A percentile compares a stretch with the other conserved stretches of the same genome.
These are phyloP conservation scores for Orchestes rusci DNA, from an alignment of 2,888 invertebrate species.

Conservation along the genomic window DNA sequence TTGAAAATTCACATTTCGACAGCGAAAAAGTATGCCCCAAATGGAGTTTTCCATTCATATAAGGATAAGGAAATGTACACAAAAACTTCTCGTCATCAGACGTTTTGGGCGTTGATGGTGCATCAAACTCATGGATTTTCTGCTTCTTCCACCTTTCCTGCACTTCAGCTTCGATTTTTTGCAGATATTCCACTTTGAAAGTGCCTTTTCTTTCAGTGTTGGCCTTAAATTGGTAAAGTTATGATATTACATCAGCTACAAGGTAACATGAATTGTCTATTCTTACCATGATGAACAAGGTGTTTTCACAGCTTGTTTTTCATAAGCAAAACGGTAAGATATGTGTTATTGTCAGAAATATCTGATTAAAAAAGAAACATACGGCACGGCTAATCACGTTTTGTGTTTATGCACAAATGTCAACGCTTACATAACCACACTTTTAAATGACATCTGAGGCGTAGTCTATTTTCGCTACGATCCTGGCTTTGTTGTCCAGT, in stretches of 20 bases:
- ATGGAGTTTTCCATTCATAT: conserved; percentile 98
- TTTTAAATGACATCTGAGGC: too few relatives aligned
- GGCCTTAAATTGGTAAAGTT: conserved; percentile 22
- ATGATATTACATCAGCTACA: neutral
- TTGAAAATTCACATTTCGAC: conserved; percentile 96
- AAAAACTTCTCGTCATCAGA: conserved; percentile 73
- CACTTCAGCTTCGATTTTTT: conserved; percentile 78
- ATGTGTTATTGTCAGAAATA: too few relatives aligned
- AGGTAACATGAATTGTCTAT: too few relatives aligned
- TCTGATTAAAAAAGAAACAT: too few relatives aligned
- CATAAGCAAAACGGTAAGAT: too few relatives aligned
- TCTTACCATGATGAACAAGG: too few relatives aligned
- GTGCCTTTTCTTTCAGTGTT: conserved; percentile 76
- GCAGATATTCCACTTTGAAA: conserved; percentile 90
- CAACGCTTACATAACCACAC: too few relatives aligned
- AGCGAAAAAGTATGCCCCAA: conserved; percentile 95
- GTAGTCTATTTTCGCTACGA: too few relatives aligned
- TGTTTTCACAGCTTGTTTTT: too few relatives aligned
- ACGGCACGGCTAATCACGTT: too few relatives aligned
- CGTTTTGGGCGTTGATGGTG: conserved; percentile 54
- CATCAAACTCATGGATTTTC: conserved; percentile 77
- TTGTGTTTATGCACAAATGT: too few relatives aligned
- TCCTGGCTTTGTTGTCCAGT: too few relatives aligned
- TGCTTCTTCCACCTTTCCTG: conserved; percentile 81
- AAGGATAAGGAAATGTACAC: conserved; percentile 95